Base-by-base conservation (phyloP, 2,888 invertebrate species). In the Megaustenia siamemsis region DNA sequence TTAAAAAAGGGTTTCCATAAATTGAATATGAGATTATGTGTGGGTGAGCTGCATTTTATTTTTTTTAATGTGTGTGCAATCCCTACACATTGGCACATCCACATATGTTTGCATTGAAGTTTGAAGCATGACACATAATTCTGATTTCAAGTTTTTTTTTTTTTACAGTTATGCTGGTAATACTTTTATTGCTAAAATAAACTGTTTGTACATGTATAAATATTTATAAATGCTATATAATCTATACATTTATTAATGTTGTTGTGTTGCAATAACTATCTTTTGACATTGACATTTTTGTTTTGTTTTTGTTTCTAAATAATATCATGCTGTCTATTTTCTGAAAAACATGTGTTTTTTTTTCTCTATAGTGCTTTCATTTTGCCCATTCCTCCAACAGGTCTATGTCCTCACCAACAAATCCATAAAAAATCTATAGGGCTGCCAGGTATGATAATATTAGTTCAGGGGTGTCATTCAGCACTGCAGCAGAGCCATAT, bases 401-500 rank as follows among this genome's bases (percentile, higher is more conserved):
- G 85, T 85, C 49, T 85, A 85, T 81, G 60, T 85, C 75, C 85
- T 85, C 68, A 85, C 85, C 81, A 68, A 81, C 85, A 85, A 81
- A 85, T 49, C 81, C 40, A 69, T 85, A 56, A 45, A 75, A 76
- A 85, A 78, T 78, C 32, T 68, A 40, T 83, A 83, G 78, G 76
- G 83, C 75, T 38, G 21, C 75, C 71, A 63, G 5, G 56, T 60
- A 63, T 21, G 73, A 60, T 38, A 73, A 60, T 40, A 60, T 21
- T 80, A 82, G 71, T 71, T 66, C 66, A 76, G 66, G 75, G 82
- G 75, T 35, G 66, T 66, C 49, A 45, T 66, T 76, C 82, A 56
- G 6, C 73, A 56, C 21, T 53, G 80, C 80, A 53, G 80, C 80
- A n/a, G 60, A 71, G 10, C 49, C 66, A 28, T 71, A 73, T 73